Conservation (phyloP, 1,140 invertebrate species). For the Ips typographus region DNA sequence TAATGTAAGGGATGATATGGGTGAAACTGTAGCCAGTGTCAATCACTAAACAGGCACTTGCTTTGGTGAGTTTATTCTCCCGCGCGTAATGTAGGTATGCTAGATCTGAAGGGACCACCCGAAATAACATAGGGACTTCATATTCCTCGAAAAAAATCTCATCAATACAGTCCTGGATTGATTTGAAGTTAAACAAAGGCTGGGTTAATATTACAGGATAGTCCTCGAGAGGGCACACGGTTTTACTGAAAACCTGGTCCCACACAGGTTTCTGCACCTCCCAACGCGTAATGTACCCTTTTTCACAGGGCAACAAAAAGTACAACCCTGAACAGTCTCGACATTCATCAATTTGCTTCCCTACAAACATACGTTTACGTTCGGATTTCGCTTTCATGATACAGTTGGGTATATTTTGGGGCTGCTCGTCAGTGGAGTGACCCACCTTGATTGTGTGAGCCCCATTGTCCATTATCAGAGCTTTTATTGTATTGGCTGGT, state of each 20-base stretch:
- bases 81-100: slow-evolving; percentile 56
- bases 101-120: slow-evolving; percentile 75
- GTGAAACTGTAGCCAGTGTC: slow-evolving; percentile 84
- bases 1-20: slow-evolving; percentile 92
- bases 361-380: slow-evolving; percentile 88
- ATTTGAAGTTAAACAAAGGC: slow-evolving; percentile 91
- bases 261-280: slow-evolving; percentile 94
- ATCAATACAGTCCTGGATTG: slow-evolving; percentile 88
- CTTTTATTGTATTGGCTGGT: slow-evolving; percentile 9
- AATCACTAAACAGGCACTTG: slow-evolving; percentile 71
- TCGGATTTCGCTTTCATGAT: slow-evolving; percentile 99
- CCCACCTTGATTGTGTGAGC: slow-evolving; percentile 84
- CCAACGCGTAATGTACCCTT: slow-evolving; percentile 94
- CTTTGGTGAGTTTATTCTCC: slow-evolving; percentile 35
- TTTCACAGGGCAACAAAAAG: slow-evolving; percentile 93
- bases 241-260: slow-evolving; percentile 93
- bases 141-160: slow-evolving; percentile 99
- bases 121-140: slow-evolving; percentile 81
- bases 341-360: slow-evolving; percentile 93
- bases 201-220: slow-evolving; percentile 89
- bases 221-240: slow-evolving; percentile 77
- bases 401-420: slow-evolving; percentile 87
- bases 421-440: slow-evolving; percentile 65
- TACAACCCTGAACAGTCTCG: slow-evolving; percentile 92
- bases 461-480: slow-evolving; percentile 83